phyloP scores from a whole-genome alignment of 2,113 vertebrate genomes.

The Alaudala cheleensis region DNA sequence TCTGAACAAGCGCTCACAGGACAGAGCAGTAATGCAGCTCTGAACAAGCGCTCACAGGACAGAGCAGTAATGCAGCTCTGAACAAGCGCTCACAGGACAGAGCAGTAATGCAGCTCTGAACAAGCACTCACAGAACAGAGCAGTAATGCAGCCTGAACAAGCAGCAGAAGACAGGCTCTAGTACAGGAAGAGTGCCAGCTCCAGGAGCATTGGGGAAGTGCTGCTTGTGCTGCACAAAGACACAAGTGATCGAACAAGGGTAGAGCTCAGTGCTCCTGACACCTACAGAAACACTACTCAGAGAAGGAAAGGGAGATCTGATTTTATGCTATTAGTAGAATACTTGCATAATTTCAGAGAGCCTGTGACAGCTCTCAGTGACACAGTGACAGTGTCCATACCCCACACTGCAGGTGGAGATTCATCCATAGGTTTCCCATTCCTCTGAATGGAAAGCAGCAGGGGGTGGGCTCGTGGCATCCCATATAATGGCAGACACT shows the following conservation, averaged over 20 bases:
- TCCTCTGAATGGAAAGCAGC: slow-evolving; percentile 48
- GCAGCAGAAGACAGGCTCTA: neutral
- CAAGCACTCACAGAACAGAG: too few species aligned
- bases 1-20: neutral
- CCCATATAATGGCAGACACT: slow-evolving; percentile 37
- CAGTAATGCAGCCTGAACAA: neutral
- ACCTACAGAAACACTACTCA: slow-evolving; percentile 54
- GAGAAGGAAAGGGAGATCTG: slow-evolving; percentile 59
- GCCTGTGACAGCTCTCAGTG: slow-evolving; percentile 8
- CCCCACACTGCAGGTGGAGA: slow-evolving; percentile 36
- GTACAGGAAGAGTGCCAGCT: neutral
- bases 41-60: neutral
- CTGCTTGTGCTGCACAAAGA: neutral
- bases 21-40: too few species aligned
- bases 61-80: too few species aligned
- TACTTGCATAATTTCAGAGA: slow-evolving; percentile 62
- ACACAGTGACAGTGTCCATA: too few species aligned
- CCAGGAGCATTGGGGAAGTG: neutral
- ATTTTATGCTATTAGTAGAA: slow-evolving; percentile 59
- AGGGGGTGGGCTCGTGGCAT: slow-evolving; percentile 24
- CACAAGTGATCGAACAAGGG: neutral
- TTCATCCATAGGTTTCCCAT: slow-evolving; percentile 60
- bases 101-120: too few species aligned
- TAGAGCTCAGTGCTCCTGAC: slow-evolving; percentile 41
- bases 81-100: too few species aligned